Evolutionary conservation across 2,888 invertebrate species (phyloP), one percentile per base, ranked within the genome.

Genomic region (Cephus pulcher): DNA sequence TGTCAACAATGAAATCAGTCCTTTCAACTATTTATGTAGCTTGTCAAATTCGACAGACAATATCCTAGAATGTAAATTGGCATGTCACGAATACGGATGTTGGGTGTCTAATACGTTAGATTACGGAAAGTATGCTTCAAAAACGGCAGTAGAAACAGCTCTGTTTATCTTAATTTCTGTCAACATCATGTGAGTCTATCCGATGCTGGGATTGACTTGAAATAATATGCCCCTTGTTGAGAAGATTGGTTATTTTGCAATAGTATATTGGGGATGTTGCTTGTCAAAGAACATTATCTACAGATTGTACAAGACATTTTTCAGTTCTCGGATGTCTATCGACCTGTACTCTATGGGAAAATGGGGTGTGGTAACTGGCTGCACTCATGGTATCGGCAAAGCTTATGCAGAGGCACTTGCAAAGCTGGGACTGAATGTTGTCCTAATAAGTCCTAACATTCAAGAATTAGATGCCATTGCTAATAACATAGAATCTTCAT

Each of bases 301-400:
- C 73, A 80, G 76, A 69, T 75, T 87, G 1, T 88, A 88, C 76
- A 83, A 80, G 77, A 83, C 76, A 9, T 84, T 83, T 37, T 82
- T 82, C 34, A 80, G 83, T 12, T 75, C 77, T 11, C 69, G 81
- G 2, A 80, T 80, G 1, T 34, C 76, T 23, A 56, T 86, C 12
- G 86, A 88, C 74, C 69, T 88, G 23, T 83, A 80, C 12, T 81
- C 85, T 0, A 80, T 88, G 77, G 88, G 88, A 30, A 85, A 84
- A 79, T 88, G 88, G 88, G 88, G 84, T 4, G 96, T 97, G 87
- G 93, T 97, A 68, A 97, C 97, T 30, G 97, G 97, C 34, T 95
- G 96, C 73, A 97, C 97, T 1, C 97, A 97, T 93, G 97, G 97
- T 4, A 95, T 97, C 84, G 97, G 97, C 84, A 96, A 96, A 91